phyloP scores from a whole-genome alignment of 2,113 vertebrate genomes.

The Spea bombifrons region DNA sequence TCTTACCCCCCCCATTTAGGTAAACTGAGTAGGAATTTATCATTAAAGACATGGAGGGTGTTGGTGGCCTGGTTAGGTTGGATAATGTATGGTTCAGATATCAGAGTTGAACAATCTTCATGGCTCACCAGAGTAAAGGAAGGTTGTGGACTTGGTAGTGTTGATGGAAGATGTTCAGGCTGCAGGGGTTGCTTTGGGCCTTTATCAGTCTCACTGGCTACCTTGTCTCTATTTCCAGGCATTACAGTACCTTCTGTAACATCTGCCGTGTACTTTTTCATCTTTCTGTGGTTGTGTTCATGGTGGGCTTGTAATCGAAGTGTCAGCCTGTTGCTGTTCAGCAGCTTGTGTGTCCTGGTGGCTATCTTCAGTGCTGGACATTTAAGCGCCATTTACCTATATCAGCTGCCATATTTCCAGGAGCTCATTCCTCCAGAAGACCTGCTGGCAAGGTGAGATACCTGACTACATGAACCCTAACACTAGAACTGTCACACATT shows the following conservation, averaged over 20 bases:
- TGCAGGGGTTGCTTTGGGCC: too few relatives aligned
- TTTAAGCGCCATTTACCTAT: slow-evolving; percentile 69
- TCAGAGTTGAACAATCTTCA: too few relatives aligned
- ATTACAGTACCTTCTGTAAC: slow-evolving; percentile 71
- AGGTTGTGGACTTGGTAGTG: too few relatives aligned
- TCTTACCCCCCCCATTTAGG: too few relatives aligned
- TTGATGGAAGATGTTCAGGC: too few relatives aligned
- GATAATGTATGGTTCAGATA: too few relatives aligned
- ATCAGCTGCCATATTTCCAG: slow-evolving; percentile 73
- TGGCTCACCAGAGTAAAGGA: too few relatives aligned
- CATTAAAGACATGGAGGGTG: too few relatives aligned
- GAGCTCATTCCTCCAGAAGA: slow-evolving; percentile 65
- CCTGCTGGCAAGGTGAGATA: slow-evolving; percentile 66
- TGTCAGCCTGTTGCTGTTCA: slow-evolving; percentile 65
- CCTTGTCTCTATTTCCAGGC: slow-evolving; percentile 55
- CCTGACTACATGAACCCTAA: too few relatives aligned
- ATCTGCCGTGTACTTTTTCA: slow-evolving; percentile 69
- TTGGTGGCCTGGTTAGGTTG: too few relatives aligned
- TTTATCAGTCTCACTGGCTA: not conserved
- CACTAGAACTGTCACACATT: too few relatives aligned
- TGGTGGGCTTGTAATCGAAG: slow-evolving; percentile 70
- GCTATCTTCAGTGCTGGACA: slow-evolving; percentile 71
- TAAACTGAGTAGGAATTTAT: too few relatives aligned
- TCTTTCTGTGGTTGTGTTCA: slow-evolving; percentile 71
- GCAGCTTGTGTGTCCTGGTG: slow-evolving; percentile 72